Evolutionary conservation across 1,140 invertebrate genomes (phyloP).

Genomic region (Caerostris extrusa): DNA sequence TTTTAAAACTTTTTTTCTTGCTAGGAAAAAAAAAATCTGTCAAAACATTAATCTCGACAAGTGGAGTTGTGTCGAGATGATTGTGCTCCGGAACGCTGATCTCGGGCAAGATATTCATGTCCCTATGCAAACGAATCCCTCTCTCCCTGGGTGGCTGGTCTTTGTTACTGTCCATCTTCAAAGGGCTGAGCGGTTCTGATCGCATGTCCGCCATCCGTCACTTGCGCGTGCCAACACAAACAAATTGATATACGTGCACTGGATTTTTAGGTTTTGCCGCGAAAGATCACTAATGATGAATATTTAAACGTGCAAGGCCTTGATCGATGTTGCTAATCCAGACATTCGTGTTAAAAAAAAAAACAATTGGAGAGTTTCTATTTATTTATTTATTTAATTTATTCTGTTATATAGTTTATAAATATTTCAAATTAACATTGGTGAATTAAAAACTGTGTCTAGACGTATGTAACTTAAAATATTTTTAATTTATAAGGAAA

Average conservation of each 20-base stretch:
- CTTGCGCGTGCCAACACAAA: constrained; percentile 5
- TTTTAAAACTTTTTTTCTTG: too few relatives aligned
- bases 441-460: too few relatives aligned
- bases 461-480: too few relatives aligned
- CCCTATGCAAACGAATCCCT: neutral
- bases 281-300: neutral
- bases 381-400: too few relatives aligned
- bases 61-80: neutral
- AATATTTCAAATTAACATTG: too few relatives aligned
- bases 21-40: neutral
- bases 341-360: neutral
- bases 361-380: too few relatives aligned
- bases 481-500: too few relatives aligned
- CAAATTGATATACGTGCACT: constrained; percentile 21
- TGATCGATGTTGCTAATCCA: constrained; percentile 3
- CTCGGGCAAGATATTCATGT: neutral
- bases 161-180: neutral
- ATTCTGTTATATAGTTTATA: too few relatives aligned
- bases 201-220: constrained; percentile 30
- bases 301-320: neutral
- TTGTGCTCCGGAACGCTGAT: neutral
- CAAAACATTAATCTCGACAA: neutral
- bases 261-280: constrained; percentile 1
- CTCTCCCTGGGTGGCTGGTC: neutral
- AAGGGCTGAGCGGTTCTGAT: neutral